phyloP scores from a whole-genome alignment of 2,113 vertebrate species.

The Antechinus stuartii region DNA sequence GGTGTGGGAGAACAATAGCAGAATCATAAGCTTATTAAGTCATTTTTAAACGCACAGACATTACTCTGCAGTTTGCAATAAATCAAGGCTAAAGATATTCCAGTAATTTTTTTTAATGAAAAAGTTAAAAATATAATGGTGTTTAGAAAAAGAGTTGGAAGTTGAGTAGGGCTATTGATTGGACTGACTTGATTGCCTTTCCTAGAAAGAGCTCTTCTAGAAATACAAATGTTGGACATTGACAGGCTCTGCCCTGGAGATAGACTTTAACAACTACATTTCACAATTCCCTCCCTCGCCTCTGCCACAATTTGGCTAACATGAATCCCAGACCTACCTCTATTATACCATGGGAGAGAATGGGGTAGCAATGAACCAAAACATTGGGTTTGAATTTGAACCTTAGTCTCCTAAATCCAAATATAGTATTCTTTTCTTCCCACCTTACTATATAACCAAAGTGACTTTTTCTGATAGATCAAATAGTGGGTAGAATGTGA shows the following conservation, averaged over 20 bases:
- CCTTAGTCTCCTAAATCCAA: not conserved
- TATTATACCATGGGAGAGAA: not conserved
- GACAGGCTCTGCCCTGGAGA: conserved; percentile 5
- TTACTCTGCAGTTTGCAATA: conserved; percentile 63
- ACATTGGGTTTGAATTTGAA: not conserved
- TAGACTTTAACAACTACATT: not conserved
- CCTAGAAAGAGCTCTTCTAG: conserved; percentile 7
- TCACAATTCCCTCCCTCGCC: not conserved
- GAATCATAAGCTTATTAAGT: conserved; percentile 73
- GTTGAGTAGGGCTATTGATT: conserved; percentile 61
- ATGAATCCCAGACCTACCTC: not conserved
- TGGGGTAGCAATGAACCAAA: not conserved
- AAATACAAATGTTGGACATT: conserved; percentile 29
- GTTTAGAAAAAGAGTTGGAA: conserved; percentile 58
- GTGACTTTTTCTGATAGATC: not conserved
- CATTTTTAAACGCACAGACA: conserved; percentile 72
- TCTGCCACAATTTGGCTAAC: not conserved
- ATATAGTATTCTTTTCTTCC: not conserved
- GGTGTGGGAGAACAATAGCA: conserved; percentile 73
- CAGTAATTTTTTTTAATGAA: conserved; percentile 75
- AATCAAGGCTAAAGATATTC: conserved; percentile 79
- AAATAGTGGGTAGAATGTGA: not conserved
- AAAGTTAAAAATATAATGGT: conserved; percentile 64
- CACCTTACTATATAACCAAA: not conserved
- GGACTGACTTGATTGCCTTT: conserved; percentile 46